Evolutionary conservation across 2,797 vertebrate genomes (phyloP).

Genomic region (Parauchenoglanis ngamensis): DNA sequence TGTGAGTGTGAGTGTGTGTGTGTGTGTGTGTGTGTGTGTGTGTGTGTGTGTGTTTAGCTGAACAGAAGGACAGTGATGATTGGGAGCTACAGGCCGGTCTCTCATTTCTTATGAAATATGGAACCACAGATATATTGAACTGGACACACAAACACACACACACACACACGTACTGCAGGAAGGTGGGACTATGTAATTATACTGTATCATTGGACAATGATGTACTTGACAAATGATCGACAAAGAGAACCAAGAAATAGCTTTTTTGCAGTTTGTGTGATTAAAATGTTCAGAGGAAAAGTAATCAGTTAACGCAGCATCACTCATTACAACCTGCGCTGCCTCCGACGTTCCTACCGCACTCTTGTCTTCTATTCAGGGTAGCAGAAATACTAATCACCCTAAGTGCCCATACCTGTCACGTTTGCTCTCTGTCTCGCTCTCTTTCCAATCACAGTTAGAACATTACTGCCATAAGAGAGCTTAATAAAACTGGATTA

Average conservation of each 20-base stretch:
- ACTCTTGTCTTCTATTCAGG: constrained; percentile 64
- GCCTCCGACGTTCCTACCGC: constrained; percentile 39
- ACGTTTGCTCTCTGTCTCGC: constrained; percentile 45
- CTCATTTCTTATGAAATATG: constrained; percentile 33
- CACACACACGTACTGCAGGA: constrained; percentile 1
- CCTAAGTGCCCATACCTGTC: constrained; percentile 56
- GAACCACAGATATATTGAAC: constrained; percentile 10
- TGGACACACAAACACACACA: constrained; percentile 3
- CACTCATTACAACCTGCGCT: constrained; percentile 40
- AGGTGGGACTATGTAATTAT: background rate
- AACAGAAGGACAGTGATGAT: constrained; percentile 38
- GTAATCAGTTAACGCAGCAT: constrained; percentile 26
- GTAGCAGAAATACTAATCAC: constrained; percentile 55
- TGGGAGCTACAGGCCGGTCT: constrained; percentile 28
- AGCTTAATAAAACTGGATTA: constrained; percentile 48
- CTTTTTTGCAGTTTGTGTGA: background rate
- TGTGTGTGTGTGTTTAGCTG: constrained; percentile 19
- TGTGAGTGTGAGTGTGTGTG: constrained; percentile 23
- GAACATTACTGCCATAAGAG: constrained; percentile 48
- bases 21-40: constrained; percentile 40
- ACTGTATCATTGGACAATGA: constrained; percentile 7
- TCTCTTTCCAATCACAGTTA: constrained; percentile 31
- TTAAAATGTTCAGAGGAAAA: constrained; percentile 41
- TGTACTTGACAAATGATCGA: constrained; percentile 25
- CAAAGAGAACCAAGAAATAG: background rate